Base-by-base conservation (phyloP, 2,113 vertebrate species). In the Nannobrachium achirus region DNA sequence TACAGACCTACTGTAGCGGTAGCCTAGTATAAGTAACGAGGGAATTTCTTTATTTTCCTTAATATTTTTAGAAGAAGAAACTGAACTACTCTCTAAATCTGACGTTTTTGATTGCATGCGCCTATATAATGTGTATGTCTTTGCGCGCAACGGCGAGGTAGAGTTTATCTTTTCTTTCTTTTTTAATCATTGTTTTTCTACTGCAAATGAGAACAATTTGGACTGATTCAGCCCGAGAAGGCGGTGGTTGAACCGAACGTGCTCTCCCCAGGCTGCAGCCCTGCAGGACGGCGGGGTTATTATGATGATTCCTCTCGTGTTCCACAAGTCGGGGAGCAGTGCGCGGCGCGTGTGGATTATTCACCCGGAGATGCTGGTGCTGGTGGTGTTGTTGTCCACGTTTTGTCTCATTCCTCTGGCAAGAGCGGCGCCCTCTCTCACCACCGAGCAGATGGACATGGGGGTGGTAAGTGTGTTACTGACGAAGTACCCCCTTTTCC, bases 381-480 rank as follows among this genome's bases (percentile, higher is more conserved):
- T 33, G 25, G 3, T 33, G 25, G 3, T 33, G 25, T 63, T 90
- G 63, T 57, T 92, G 70, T 86, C 58, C 3, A 59, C 91, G 8
- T 55, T 92, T 68, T 90, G 89, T 63, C 56, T 89, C 56, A 50
- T 87, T 41, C 82, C 84, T 49, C 79, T 76, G 78, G 79, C 72
- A 77, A 65, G 83, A 82, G 84, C 91, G 76, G 92, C 94, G 80
- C 88, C 93, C 7, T 90, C 92, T 55, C 74, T 82, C 38, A 88
- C 86, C 6, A 80, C 90, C 13, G 93, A 94, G 68, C 94, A 97
- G 86, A 88, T 95, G 86, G 93, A 93, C 88, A 90, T 87, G 19
- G 96, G 95, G 88, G 94, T 94, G 92, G 96, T 97, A 92, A 96
- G 96, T 95, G 86, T 44, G 25, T 33, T 33, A 33, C 6, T n/a